These are phyloP conservation scores for Dolichomitus sp. DNA, from an alignment of 2,888 invertebrate genomes.

Conservation along the genomic window DNA sequence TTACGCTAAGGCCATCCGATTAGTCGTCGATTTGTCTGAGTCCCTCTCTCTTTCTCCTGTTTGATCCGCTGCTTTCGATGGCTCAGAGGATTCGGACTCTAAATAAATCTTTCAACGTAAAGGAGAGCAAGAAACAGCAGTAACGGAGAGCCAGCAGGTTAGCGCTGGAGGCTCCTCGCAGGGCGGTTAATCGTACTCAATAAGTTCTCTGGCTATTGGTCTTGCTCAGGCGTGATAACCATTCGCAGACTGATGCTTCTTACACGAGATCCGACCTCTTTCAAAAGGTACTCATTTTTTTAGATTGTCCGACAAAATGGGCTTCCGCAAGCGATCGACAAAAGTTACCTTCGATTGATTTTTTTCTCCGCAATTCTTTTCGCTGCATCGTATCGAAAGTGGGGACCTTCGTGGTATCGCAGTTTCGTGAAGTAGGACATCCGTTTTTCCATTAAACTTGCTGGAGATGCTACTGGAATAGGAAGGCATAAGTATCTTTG, in stretches of 20 bases:
- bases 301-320: neutral
- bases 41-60: slow-evolving; percentile 10
- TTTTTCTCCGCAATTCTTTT: neutral
- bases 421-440: neutral
- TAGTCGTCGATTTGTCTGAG: slow-evolving; percentile 67
- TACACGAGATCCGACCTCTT: neutral
- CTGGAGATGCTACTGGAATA: neutral
- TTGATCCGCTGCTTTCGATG: slow-evolving; percentile 11
- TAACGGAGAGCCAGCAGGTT: slow-evolving; percentile 13
- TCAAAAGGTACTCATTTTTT: neutral
- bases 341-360: neutral
- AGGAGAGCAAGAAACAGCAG: slow-evolving; percentile 20
- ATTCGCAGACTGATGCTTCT: slow-evolving; percentile 2
- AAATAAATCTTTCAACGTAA: slow-evolving; percentile 55
- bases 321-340: neutral
- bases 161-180: slow-evolving; percentile 31
- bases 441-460: slow-evolving; percentile 1
- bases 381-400: neutral
- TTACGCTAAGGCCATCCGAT: slow-evolving; percentile 65
- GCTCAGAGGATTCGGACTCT: slow-evolving; percentile 44
- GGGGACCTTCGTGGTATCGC: slow-evolving; percentile 12
- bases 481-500: slow-evolving; percentile 6
- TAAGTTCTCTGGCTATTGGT: slow-evolving; percentile 34
- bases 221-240: slow-evolving; percentile 28
- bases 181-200: slow-evolving; percentile 51